Evolutionary conservation across 2,888 invertebrate species (phyloP), one percentile per base, ranked within the genome.

Genomic region (Odontocerum albicorne): DNA sequence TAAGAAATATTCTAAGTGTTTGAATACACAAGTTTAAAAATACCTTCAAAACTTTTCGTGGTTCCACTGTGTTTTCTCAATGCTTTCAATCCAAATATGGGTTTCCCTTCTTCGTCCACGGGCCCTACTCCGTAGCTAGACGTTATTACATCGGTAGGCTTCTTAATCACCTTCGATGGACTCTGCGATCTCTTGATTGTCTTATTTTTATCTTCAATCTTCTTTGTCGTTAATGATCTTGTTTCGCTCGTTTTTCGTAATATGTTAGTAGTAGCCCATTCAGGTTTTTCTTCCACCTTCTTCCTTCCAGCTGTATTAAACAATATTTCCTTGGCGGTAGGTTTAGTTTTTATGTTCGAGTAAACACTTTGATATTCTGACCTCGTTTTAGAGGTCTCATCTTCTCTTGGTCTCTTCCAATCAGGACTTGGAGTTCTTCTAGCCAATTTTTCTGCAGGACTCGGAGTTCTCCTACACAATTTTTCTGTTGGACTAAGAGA

Each of bases 91-190:
- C 91, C 91, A 72, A 91, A 91, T 53, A 91, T 75, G 16, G 90
- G 90, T 53, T 81, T 77, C 8, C 91, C 90, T 63, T 88, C 84
- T 62, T 90, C 88, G 67, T 91, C 91, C 2, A 87, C 84, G 19
- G 91, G 91, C 0, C 91, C 91, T 1, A 89, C 87, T 1, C 90
- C 90, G 69, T 91, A 91, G 68, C 89, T 87, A 1, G 90, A 90
- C 2, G 87, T 90, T 55, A 91, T 86, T 20, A 82, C 82, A 67
- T 88, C 87, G 0, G 78, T 79, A 1, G 81, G 76, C 65, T 79
- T 69, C 52, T 74, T 63, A 50, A 73, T 67, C 57, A 68, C 66
- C 64, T 76, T 71, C 17, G 74, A 69, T n/a, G 72, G 72, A 65
- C 72, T 75, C 15, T 69, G 63, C 7, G 73, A 69, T 16, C 75